phyloP scores from a whole-genome alignment of 1,140 invertebrate species.

The Nephila pilipes region DNA sequence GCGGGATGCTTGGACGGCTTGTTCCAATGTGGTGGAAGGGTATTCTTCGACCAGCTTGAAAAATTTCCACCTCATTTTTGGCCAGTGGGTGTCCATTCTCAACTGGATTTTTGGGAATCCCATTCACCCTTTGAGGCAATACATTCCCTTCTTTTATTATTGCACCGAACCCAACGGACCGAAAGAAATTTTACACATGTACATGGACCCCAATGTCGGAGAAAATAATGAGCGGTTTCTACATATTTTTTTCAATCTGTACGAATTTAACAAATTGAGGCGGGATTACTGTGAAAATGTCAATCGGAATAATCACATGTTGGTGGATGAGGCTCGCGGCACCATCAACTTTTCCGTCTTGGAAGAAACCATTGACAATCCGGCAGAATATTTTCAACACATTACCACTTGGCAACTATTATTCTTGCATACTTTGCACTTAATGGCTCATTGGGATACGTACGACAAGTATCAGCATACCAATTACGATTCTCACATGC shows the following conservation, averaged over 20 bases:
- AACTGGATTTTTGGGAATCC: conserved; percentile 50
- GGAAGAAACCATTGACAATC: not conserved
- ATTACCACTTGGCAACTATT: conserved; percentile 4
- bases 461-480: conserved; percentile 49
- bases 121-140: not conserved
- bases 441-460: conserved; percentile 48
- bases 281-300: not conserved
- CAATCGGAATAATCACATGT: not conserved
- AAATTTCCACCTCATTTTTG: conserved; percentile 1
- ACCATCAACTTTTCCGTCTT: conserved; percentile 29
- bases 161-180: conserved; percentile 27
- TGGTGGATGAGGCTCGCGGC: conserved; percentile 31
- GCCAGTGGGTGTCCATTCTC: not conserved
- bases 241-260: conserved; percentile 31
- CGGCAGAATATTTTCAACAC: conserved; percentile 9
- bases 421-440: conserved; percentile 20
- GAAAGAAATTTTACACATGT: not conserved
- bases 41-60: not conserved
- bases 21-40: not conserved
- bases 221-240: not conserved
- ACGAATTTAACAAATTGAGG: not conserved
- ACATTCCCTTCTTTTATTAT: conserved; percentile 31
- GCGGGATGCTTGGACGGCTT: conserved; percentile 41
- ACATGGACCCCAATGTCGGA: not conserved
- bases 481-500: conserved; percentile 50